Conservation (phyloP, 2,888 invertebrate genomes). For the Seira ritae region DNA sequence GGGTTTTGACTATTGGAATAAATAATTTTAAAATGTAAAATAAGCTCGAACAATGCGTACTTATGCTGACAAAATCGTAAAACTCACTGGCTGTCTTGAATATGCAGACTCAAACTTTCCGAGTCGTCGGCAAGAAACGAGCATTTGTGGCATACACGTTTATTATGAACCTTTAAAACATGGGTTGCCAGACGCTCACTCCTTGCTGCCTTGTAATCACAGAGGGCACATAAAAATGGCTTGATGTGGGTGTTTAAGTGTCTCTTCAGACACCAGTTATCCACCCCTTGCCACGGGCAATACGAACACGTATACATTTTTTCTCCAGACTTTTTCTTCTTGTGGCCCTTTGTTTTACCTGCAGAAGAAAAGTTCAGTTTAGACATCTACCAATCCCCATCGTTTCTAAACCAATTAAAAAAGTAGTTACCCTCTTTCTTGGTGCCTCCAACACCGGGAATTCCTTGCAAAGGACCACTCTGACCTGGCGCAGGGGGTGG, state of each 20-base stretch:
- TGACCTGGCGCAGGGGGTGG: conserved; percentile 67
- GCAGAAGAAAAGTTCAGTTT: no score
- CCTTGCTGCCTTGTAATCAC: conserved; percentile 95
- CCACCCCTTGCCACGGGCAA: conserved; percentile 89
- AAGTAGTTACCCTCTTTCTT: conserved; percentile 70
- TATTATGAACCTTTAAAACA: conserved; percentile 93
- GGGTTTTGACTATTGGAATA: conserved; percentile 71
- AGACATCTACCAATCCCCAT: no score
- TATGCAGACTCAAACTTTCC: conserved; percentile 86
- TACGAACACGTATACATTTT: conserved; percentile 91
- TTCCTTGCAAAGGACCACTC: conserved; percentile 69
- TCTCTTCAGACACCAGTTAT: conserved; percentile 94
- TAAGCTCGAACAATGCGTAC: not conserved
- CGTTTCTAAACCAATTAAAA: no score
- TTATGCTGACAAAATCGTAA: no score
- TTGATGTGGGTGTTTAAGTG: conserved; percentile 95
- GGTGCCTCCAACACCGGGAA: conserved; percentile 69
- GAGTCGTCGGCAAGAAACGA: conserved; percentile 91
- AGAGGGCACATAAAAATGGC: conserved; percentile 91
- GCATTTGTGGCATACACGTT: conserved; percentile 92
- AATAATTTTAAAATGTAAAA: not conserved
- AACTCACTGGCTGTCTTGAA: conserved; percentile 77
- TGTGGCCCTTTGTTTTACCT: conserved; percentile 74
- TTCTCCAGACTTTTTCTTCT: conserved; percentile 79
- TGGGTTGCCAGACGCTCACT: conserved; percentile 93